A percentile compares a stretch with the other conserved stretches of the same genome.
Evolutionary conservation across 2,797 vertebrate genomes (phyloP).

Genomic region (Ceryle rudis): DNA sequence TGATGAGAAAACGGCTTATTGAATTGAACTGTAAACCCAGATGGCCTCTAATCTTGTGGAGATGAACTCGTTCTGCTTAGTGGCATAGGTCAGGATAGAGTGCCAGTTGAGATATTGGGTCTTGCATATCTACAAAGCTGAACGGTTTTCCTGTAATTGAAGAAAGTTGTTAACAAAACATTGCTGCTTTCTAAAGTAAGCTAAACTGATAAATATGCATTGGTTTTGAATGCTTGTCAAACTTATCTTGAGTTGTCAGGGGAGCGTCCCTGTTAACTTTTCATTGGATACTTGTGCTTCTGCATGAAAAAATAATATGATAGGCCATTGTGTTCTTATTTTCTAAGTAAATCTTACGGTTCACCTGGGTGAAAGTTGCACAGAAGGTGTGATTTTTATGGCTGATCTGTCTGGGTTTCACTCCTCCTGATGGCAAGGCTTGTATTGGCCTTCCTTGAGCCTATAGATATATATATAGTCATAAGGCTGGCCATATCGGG

Average conservation of each 20-base stretch:
- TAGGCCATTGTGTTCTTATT: background rate
- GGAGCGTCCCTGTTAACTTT: background rate
- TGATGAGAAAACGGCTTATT: background rate
- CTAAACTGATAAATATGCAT: background rate
- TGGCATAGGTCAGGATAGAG: background rate
- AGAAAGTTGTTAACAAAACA: background rate
- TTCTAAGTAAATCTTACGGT: background rate
- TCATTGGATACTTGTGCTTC: background rate
- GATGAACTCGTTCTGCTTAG: background rate
- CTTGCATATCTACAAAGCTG: background rate
- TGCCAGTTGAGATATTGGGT: background rate
- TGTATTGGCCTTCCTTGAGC: background rate
- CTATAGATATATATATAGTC: fast-evolving
- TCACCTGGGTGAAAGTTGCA: background rate
- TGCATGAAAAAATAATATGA: background rate
- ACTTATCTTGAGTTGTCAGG: background rate
- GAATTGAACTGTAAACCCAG: conserved; percentile 34
- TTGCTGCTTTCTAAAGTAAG: background rate
- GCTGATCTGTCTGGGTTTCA: background rate
- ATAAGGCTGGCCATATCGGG: background rate
- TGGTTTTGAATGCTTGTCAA: background rate
- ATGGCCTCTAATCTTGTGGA: conserved; percentile 46
- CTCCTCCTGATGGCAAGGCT: background rate
- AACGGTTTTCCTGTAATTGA: background rate
- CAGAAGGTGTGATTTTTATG: background rate